phyloP scores from a whole-genome alignment of 2,797 vertebrate genomes.

The Amazona ochrocephala region DNA sequence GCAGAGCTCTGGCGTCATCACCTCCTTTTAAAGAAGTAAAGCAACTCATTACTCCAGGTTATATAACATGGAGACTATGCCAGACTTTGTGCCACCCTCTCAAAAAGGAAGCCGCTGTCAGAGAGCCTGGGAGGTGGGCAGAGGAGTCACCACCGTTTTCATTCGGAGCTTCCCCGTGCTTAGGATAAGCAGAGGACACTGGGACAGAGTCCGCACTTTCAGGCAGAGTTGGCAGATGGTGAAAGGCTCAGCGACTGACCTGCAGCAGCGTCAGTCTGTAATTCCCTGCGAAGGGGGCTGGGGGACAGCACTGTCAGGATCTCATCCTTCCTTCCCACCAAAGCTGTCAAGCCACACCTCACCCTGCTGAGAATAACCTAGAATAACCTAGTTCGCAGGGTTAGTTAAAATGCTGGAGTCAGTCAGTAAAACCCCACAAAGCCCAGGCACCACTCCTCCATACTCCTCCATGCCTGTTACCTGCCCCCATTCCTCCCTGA shows the following conservation, averaged over 20 bases:
- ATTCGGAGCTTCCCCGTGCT: background rate
- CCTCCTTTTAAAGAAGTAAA: conserved; percentile 62
- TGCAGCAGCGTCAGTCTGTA: background rate
- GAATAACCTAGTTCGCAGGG: conserved; percentile 27
- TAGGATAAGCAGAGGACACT: background rate
- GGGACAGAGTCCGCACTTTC: accelerated
- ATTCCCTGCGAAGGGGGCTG: background rate
- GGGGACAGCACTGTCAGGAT: background rate
- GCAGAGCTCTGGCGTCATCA: conserved; percentile 49
- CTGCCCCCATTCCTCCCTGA: background rate
- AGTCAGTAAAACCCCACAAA: background rate
- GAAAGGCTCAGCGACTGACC: background rate
- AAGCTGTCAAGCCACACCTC: conserved; percentile 27
- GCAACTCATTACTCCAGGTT: conserved; percentile 59
- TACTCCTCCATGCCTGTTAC: background rate
- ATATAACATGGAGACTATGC: conserved; percentile 38
- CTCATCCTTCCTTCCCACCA: conserved; percentile 28
- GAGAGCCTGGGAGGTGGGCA: background rate
- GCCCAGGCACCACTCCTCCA: background rate
- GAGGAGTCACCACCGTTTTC: background rate
- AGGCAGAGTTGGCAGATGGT: background rate
- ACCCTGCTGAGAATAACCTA: conserved; percentile 18
- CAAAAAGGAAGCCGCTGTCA: background rate
- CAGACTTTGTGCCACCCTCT: conserved; percentile 57
- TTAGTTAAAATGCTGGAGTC: background rate